phyloP scores from a whole-genome alignment of 2,888 invertebrate genomes.

The Deilephila elpenor region DNA sequence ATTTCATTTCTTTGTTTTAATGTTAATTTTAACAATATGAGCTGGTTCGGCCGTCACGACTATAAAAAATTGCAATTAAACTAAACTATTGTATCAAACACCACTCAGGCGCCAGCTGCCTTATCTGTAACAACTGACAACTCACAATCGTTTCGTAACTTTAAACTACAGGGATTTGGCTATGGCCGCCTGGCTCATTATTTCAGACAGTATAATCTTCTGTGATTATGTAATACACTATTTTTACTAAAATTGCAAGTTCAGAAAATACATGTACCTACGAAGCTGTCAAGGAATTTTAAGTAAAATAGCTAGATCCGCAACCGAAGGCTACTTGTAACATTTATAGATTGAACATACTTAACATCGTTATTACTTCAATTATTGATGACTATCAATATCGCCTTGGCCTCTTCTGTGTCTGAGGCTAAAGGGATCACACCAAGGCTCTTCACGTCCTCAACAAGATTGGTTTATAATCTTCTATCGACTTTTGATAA shows the following conservation, averaged over 20 bases:
- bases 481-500: not conserved
- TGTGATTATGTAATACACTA: not conserved
- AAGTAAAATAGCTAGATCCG: too few species aligned
- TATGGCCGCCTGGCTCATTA: not conserved
- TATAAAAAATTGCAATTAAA: too few species aligned
- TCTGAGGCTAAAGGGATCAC: constrained; percentile 6
- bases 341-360: too few species aligned
- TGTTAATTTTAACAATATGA: too few species aligned
- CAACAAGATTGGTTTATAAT: not conserved
- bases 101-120: too few species aligned
- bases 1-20: too few species aligned
- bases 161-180: constrained; percentile 6
- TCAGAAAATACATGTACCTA: not conserved
- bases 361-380: too few species aligned
- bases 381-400: not conserved
- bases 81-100: too few species aligned
- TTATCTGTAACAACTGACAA: not conserved
- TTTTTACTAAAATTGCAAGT: not conserved
- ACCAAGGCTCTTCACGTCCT: constrained; percentile 6
- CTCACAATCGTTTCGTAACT: constrained; percentile 3
- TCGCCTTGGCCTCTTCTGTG: constrained; percentile 5
- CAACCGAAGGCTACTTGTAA: too few species aligned
- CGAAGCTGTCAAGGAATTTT: too few species aligned
- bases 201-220: constrained; percentile 1
- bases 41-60: too few species aligned